Evolutionary conservation across 2,888 invertebrate genomes (phyloP), one percentile per base, ranked within the genome.

Genomic region (Cerastoderma edule): DNA sequence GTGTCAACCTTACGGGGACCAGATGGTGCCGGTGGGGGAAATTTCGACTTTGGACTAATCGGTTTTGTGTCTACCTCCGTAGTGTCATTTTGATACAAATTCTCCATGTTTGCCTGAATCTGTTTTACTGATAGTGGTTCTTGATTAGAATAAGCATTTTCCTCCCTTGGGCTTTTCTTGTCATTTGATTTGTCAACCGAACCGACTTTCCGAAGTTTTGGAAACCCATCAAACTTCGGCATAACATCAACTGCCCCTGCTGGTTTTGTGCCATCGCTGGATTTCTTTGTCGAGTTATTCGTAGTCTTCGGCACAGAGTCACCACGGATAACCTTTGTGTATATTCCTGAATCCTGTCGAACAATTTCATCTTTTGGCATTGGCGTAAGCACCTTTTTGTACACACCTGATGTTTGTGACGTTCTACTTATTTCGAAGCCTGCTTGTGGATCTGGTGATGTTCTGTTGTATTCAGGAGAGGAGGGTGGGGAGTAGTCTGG

Each of bases 201-300:
- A 39, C 60, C 68, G 6, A 78, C 68, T 67, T 68, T 72, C 48
- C 67, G 63, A 27, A 81, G 48, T 81, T 75, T 78, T 16, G 81
- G 81, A 33, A 78, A 67, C 71, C 78, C 81, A 57, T 56, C 64
- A 27, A 73, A 53, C 39, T 78, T 81, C 10, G 81, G 73, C 75
- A 81, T 78, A 0, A 81, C 81, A 68, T 75, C 73, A 4, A 81
- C 78, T 8, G 81, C 81, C n/a, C 81, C 81, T 16, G 78, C 66
- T 22, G 60, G 60, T 50, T 50, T 50, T 10, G 33, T 22, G 24
- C n/a, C 19, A 10, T 60, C 60, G n/a, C 53, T 33, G 22, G 48
- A 32, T 32, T 66, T 48, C 32, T 50, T 66, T 28, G 30, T 24
- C 4, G 48, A 33, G 1, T 13, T 48, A 30, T 65, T 48, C 39